Evolutionary conservation across 2,888 invertebrate genomes (phyloP).

Genomic region (Acholoe squamosa): DNA sequence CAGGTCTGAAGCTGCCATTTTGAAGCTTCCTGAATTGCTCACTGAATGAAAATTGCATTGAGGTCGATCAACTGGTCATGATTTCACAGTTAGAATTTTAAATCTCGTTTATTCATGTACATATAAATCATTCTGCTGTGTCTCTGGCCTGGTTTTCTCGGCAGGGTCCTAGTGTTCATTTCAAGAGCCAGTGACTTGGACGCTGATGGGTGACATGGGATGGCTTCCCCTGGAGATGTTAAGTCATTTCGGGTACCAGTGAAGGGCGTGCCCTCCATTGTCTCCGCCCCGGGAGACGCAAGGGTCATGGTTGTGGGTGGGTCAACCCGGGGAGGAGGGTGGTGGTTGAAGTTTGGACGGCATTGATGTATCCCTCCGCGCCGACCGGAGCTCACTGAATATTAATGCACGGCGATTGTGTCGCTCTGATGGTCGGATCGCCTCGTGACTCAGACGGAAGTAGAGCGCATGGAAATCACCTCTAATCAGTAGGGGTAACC

Average conservation of each 20-base stretch:
- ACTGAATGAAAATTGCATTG: too few species aligned
- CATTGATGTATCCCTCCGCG: conserved; percentile 46
- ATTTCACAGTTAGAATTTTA: too few species aligned
- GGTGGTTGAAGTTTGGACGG: background rate
- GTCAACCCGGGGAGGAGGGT: background rate
- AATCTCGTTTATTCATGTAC: too few species aligned
- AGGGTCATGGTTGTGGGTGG: background rate
- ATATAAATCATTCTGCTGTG: too few species aligned
- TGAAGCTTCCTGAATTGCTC: too few species aligned
- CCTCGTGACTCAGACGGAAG: conserved; percentile 30
- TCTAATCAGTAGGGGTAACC: conserved; percentile 37
- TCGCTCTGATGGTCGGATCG: background rate
- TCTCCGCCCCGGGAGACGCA: background rate
- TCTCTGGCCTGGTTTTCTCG: background rate
- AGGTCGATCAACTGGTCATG: too few species aligned
- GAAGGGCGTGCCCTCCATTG: background rate
- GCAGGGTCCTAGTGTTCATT: conserved; percentile 16
- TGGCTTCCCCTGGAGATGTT: conserved; percentile 19
- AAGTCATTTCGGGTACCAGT: conserved; percentile 19
- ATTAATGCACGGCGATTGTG: conserved; percentile 42
- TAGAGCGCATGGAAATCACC: conserved; percentile 16
- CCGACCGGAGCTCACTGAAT: conserved; percentile 49
- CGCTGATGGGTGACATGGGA: conserved; percentile 8
- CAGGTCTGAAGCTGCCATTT: too few species aligned
- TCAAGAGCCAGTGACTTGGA: background rate